Percentiles rank a stretch among this genome's conserved stretches.
These are phyloP conservation scores for Campylomormyrus numenius DNA, from an alignment of 2,113 vertebrate species.

Conservation along the genomic window DNA sequence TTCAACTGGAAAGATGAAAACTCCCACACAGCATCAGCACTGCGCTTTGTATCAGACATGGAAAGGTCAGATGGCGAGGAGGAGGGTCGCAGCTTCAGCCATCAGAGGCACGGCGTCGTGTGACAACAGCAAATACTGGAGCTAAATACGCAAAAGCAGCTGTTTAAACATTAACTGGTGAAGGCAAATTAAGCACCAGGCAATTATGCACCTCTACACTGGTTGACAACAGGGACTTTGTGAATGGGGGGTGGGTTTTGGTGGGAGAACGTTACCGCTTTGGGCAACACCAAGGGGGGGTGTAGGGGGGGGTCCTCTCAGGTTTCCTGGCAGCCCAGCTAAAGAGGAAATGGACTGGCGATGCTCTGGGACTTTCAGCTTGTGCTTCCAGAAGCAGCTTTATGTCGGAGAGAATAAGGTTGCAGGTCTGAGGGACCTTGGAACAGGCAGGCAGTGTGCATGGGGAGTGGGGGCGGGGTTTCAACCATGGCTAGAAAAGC, in stretches of 20 bases:
- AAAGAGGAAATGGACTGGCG: neutral
- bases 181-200: slow-evolving; percentile 19
- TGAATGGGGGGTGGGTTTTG: neutral
- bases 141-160: slow-evolving; percentile 3
- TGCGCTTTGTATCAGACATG: neutral
- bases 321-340: neutral
- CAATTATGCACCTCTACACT: slow-evolving; percentile 18
- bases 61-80: neutral
- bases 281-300: neutral
- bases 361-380: neutral
- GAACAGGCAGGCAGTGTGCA: slow-evolving; percentile 3
- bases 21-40: neutral
- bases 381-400: neutral
- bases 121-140: neutral
- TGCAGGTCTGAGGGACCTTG: neutral
- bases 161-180: slow-evolving; percentile 19
- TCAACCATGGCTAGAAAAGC: neutral
- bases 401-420: neutral
- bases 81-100: neutral
- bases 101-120: neutral
- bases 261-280: neutral
- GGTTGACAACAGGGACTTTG: neutral
- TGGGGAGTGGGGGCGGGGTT: neutral
- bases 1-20: neutral
- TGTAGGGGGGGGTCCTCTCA: neutral